phyloP scores from a whole-genome alignment of 1,140 invertebrate species.

The Danaus melanippus region DNA sequence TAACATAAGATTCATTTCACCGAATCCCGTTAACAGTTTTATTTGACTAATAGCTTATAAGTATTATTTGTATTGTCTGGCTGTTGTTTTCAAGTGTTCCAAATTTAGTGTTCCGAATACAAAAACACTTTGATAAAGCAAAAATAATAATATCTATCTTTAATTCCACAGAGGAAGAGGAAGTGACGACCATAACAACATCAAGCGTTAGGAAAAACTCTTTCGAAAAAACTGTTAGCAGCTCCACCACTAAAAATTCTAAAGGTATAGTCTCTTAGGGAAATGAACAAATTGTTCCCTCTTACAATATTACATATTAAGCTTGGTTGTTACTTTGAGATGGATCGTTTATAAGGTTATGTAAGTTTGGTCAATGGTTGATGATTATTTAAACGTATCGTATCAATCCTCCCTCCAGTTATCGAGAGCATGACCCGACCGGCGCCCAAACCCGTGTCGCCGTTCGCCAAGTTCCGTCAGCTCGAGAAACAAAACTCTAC shows the following conservation, averaged over 20 bases:
- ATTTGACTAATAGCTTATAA: constrained; percentile 67
- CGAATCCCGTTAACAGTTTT: constrained; percentile 57
- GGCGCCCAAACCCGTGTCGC: constrained; percentile 81
- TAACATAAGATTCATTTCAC: constrained; percentile 41
- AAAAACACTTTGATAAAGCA: no score
- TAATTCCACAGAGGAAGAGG: constrained; percentile 58
- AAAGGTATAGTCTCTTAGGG: constrained; percentile 37
- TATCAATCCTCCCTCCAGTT: constrained; percentile 63
- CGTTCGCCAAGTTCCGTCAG: constrained; percentile 92
- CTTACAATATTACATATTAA: no score
- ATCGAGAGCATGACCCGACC: constrained; percentile 73
- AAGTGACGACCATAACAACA: constrained; percentile 57
- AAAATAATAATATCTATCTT: constrained; percentile 8
- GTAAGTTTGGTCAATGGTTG: neutral
- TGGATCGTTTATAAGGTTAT: no score
- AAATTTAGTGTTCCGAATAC: constrained; percentile 26
- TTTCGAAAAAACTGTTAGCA: constrained; percentile 61
- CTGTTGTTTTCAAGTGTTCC: constrained; percentile 54
- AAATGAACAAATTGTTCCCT: neutral
- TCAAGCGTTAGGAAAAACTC: constrained; percentile 65
- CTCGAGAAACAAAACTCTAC: constrained; percentile 88
- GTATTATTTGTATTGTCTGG: constrained; percentile 51
- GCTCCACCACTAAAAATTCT: constrained; percentile 56
- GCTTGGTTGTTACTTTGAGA: no score
- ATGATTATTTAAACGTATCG: neutral